A percentile compares a stretch with the other conserved stretches of the same genome.
Evolutionary conservation across 2,888 invertebrate genomes (phyloP).

Genomic region (Nebria brevicollis): DNA sequence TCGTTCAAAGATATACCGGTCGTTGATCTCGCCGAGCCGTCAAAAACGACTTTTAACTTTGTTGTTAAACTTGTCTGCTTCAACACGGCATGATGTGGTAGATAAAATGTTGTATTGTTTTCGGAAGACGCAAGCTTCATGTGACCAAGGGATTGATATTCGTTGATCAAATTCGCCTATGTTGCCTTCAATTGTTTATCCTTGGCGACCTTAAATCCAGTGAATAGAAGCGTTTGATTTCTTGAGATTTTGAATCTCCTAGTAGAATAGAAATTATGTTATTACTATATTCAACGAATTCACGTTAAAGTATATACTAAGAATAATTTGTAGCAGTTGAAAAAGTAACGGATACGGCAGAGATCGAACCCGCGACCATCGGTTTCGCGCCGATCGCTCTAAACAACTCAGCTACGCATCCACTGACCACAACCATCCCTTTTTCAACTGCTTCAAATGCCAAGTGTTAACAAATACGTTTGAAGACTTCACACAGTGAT

Average conservation of each 20-base stretch:
- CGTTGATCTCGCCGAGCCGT: slow-evolving; percentile 16
- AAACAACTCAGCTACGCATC: too few species aligned
- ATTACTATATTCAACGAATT: too few species aligned
- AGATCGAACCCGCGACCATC: too few species aligned
- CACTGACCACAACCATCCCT: too few species aligned
- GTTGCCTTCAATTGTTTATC: neutral
- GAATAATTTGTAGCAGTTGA: too few species aligned
- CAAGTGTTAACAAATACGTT: too few species aligned
- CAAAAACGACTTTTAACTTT: slow-evolving; percentile 36
- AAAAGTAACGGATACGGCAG: too few species aligned
- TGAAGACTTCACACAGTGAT: too few species aligned
- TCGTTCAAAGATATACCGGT: slow-evolving; percentile 19
- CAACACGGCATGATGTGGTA: slow-evolving; percentile 34
- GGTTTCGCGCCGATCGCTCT: too few species aligned
- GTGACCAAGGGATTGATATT: neutral
- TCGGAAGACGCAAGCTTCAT: neutral
- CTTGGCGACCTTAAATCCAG: neutral
- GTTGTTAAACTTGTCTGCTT: slow-evolving; percentile 28
- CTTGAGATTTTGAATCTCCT: neutral
- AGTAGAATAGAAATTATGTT: too few species aligned
- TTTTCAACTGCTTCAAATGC: too few species aligned
- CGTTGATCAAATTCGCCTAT: neutral
- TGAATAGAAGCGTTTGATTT: neutral
- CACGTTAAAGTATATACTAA: too few species aligned
- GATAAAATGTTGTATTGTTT: slow-evolving; percentile 10